Conservation (phyloP, 2,797 vertebrate species). For the Nyctibius grandis region DNA sequence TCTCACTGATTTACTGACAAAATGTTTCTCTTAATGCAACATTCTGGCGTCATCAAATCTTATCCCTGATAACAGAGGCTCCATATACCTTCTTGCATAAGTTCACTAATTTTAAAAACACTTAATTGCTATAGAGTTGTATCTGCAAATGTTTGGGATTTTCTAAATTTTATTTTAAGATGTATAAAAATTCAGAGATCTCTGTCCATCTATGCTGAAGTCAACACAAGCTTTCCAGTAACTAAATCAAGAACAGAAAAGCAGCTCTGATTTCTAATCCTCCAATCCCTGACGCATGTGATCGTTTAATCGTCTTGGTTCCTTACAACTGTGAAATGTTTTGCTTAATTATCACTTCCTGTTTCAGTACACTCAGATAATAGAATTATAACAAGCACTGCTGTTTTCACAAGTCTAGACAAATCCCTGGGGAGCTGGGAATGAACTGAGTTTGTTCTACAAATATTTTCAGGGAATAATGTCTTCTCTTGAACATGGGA, state of each 20-base stretch:
- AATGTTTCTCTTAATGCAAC: neutral
- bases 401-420: neutral
- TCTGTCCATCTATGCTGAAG: neutral
- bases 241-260: neutral
- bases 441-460: neutral
- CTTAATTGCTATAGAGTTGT: neutral
- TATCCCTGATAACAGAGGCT: neutral
- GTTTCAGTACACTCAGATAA: neutral
- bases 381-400: neutral
- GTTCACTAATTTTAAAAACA: neutral
- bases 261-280: neutral
- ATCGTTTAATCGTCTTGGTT: neutral
- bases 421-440: neutral
- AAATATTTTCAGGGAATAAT: neutral
- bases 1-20: neutral
- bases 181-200: neutral
- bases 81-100: neutral
- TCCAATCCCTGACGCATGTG: neutral
- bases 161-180: neutral
- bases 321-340: neutral
- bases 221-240: neutral
- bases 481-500: neutral
- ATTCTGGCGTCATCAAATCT: neutral
- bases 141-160: neutral
- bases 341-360: neutral